Conservation (phyloP, 53 echinoderm and acorn worm genomes). For the Apostichopus leukothele region DNA sequence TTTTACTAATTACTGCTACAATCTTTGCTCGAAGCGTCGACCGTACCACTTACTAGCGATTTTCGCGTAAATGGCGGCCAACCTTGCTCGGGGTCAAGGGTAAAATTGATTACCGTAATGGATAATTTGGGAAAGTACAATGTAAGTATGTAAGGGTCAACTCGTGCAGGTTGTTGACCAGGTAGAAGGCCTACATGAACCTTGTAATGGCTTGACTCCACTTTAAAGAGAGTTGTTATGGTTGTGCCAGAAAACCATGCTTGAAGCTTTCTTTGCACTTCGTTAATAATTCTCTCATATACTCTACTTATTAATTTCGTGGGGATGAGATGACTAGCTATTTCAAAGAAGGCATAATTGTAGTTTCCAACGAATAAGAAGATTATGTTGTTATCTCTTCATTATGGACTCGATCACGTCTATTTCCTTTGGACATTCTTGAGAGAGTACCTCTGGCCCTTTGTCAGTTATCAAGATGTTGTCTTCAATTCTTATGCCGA, state of each 20-base stretch:
- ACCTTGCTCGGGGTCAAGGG: neutral
- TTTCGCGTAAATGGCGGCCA: neutral
- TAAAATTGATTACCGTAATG: neutral
- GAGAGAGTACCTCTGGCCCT: slow-evolving; percentile 71
- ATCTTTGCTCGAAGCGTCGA: neutral
- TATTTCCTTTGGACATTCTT: slow-evolving; percentile 91
- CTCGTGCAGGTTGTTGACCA: neutral
- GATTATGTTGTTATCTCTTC: slow-evolving; percentile 7
- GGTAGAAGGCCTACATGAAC: neutral
- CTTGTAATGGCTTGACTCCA: no score
- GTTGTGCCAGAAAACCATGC: no score
- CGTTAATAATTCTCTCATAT: no score
- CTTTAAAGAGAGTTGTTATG: no score
- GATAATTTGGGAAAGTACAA: neutral
- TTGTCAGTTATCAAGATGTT: slow-evolving; percentile 74
- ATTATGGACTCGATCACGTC: slow-evolving; percentile 73
- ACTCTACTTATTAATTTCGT: no score
- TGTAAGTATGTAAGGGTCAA: neutral
- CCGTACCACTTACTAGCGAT: neutral
- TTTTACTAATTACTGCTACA: neutral
- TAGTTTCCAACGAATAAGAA: no score
- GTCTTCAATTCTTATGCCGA: slow-evolving; percentile 97
- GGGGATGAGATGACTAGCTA: no score
- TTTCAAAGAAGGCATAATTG: no score
- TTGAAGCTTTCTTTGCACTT: no score